Conservation (phyloP, 2,797 vertebrate species). For the Clarias pachynema region DNA sequence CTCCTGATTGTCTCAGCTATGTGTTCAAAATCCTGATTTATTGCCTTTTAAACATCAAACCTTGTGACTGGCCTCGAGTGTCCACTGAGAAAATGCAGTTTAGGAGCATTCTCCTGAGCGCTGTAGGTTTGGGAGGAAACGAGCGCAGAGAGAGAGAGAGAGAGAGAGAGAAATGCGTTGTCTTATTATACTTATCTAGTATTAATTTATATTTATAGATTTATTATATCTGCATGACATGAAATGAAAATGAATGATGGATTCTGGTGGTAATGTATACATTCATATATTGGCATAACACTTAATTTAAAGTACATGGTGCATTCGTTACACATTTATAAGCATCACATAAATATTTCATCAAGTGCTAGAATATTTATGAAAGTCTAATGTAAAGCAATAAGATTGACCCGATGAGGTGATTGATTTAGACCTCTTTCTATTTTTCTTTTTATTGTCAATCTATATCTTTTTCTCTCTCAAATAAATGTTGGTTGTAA, state of each 20-base stretch:
- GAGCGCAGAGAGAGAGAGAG: not conserved
- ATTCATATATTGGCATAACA: not conserved
- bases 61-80: not conserved
- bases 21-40: not conserved
- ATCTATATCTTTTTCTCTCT: not conserved
- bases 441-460: not conserved
- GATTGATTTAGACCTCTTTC: not conserved
- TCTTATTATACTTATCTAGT: too few species aligned
- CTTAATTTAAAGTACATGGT: not conserved
- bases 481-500: not conserved
- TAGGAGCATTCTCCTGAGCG: conserved; percentile 3
- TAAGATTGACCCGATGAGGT: not conserved
- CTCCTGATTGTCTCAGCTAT: conserved; percentile 16
- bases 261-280: not conserved
- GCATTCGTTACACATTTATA: not conserved
- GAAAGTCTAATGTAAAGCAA: not conserved
- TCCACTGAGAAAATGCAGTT: conserved; percentile 21
- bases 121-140: not conserved
- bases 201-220: too few species aligned
- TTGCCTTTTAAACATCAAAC: not conserved
- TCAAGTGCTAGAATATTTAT: not conserved
- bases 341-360: not conserved
- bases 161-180: too few species aligned
- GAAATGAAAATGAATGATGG: not conserved
- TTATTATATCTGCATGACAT: not conserved